These are phyloP conservation scores for Mobula birostris DNA, from an alignment of 2,113 vertebrate genomes.

Conservation along the genomic window DNA sequence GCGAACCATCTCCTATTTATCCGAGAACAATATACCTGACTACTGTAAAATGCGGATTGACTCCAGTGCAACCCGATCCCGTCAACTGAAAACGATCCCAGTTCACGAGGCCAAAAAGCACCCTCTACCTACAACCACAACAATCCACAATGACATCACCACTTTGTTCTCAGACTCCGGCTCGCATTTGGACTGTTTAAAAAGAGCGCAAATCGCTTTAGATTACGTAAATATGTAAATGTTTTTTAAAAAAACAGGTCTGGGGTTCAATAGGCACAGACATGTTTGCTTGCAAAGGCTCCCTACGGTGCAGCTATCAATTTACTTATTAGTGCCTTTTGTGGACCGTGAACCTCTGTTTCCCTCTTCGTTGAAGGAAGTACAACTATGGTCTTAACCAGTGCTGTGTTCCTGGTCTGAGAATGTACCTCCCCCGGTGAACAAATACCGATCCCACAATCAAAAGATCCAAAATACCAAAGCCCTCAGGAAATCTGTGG, in stretches of 20 bases:
- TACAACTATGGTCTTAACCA: not conserved
- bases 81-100: slow-evolving; percentile 10
- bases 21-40: not conserved
- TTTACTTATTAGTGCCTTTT: not conserved
- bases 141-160: not conserved
- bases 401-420: not conserved
- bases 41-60: slow-evolving; percentile 29
- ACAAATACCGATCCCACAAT: not conserved
- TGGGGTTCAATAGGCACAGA: not conserved
- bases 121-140: not conserved
- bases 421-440: not conserved
- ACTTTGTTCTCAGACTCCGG: not conserved
- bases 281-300: not conserved
- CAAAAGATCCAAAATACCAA: not conserved
- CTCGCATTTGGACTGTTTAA: not conserved
- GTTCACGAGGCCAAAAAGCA: not conserved
- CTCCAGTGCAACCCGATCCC: slow-evolving; percentile 22
- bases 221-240: not conserved
- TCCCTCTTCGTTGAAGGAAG: not conserved
- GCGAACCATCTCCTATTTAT: slow-evolving; percentile 26
- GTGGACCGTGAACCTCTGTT: not conserved
- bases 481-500: not conserved
- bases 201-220: not conserved
- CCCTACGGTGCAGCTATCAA: not conserved
- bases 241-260: not conserved